Percentiles rank a stretch among this genome's conserved stretches.
These are phyloP conservation scores for Paramisgurnus dabryanus DNA, from an alignment of 2,113 vertebrate genomes.

Conservation along the genomic window DNA sequence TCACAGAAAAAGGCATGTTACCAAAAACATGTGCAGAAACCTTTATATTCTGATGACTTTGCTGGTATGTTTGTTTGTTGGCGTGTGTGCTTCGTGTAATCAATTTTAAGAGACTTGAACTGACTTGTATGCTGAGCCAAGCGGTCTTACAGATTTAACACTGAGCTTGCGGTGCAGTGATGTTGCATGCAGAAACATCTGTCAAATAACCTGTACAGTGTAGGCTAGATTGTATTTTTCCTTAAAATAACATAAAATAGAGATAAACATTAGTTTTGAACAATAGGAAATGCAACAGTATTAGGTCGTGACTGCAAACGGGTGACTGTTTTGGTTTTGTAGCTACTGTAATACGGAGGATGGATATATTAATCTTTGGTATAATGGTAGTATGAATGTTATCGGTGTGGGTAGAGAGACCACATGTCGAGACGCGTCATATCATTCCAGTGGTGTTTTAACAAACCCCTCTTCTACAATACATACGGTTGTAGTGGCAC, in stretches of 20 bases:
- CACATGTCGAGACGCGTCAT: background rate
- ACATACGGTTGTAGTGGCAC: constrained; percentile 29
- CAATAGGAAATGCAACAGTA: background rate
- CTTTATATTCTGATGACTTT: constrained; percentile 34
- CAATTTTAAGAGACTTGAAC: constrained; percentile 16
- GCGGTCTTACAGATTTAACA: constrained; percentile 45
- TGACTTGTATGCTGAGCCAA: constrained; percentile 55
- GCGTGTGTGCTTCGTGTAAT: constrained; percentile 8
- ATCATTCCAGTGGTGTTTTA: background rate
- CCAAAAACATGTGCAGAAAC: constrained; percentile 54
- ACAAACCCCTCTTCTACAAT: constrained; percentile 11
- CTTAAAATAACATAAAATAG: constrained; percentile 54
- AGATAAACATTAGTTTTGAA: constrained; percentile 13
- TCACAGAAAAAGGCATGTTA: constrained; percentile 50
- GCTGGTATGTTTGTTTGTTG: constrained; percentile 27
- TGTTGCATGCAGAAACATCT: constrained; percentile 14
- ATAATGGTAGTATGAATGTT: background rate
- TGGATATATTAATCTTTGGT: background rate
- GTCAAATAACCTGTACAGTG: constrained; percentile 42
- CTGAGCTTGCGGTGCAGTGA: constrained; percentile 41
- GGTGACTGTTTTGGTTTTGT: constrained; percentile 30
- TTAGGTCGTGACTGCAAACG: background rate
- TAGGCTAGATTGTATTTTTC: constrained; percentile 15
- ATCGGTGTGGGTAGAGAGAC: background rate
- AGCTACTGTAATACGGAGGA: background rate